Evolutionary conservation across 2,888 invertebrate species (phyloP).

Genomic region (Tetrapedia diversipes): DNA sequence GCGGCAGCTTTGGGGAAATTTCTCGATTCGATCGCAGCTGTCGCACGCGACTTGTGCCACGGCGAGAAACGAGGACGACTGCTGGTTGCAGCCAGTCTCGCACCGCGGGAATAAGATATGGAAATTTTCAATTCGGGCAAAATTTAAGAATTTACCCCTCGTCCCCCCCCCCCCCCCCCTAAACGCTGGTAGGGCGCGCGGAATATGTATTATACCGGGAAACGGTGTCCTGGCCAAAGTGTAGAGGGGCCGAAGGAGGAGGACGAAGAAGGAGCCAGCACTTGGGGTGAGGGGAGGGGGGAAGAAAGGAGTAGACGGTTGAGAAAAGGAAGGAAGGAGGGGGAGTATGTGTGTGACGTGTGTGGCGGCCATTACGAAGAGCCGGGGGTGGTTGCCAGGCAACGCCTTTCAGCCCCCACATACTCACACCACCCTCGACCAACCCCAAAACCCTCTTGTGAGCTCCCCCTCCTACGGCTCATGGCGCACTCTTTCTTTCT

Average conservation of each 20-base stretch:
- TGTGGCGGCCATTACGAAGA: slow-evolving; percentile 77
- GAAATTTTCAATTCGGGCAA: slow-evolving; percentile 77
- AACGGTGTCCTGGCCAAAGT: slow-evolving; percentile 56
- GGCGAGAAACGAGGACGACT: slow-evolving; percentile 46
- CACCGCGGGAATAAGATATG: slow-evolving; percentile 72
- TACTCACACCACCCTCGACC: slow-evolving; percentile 77
- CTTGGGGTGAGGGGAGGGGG: no score
- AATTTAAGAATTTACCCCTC: slow-evolving; percentile 78
- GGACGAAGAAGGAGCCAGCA: slow-evolving; percentile 21
- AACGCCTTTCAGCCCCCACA: slow-evolving; percentile 79
- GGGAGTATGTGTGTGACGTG: slow-evolving; percentile 77
- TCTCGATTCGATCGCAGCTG: slow-evolving; percentile 73
- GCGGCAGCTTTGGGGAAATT: slow-evolving; percentile 65
- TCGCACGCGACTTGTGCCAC: slow-evolving; percentile 57
- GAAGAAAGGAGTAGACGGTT: slow-evolving; percentile 47
- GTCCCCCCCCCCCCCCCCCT: slow-evolving; percentile 65
- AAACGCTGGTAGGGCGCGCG: slow-evolving; percentile 62
- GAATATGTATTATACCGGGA: slow-evolving; percentile 77
- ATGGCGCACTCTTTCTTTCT: slow-evolving; percentile 62
- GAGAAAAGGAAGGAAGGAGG: slow-evolving; percentile 36
- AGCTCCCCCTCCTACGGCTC: slow-evolving; percentile 69
- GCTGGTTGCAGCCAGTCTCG: slow-evolving; percentile 59
- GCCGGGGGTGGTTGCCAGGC: slow-evolving; percentile 80
- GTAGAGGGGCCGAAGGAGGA: slow-evolving; percentile 47
- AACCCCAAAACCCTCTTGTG: slow-evolving; percentile 73